Evolutionary conservation across 2,888 invertebrate species (phyloP).

Genomic region (Agapetus fuscipes): DNA sequence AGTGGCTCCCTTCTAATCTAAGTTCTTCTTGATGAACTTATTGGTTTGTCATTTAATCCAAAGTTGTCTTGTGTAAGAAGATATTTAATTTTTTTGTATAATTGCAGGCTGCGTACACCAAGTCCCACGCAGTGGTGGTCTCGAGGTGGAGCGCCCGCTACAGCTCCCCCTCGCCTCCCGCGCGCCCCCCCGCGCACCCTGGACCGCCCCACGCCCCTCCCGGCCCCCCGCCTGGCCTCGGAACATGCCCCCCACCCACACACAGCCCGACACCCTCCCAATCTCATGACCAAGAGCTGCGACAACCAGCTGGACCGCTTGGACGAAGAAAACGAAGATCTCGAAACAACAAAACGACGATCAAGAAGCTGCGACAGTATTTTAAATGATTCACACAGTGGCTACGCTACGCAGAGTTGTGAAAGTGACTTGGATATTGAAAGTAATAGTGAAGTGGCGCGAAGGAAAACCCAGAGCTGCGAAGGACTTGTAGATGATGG

Average conservation of each 20-base stretch:
- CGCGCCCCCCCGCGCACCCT: conserved; percentile 31
- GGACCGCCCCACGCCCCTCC: conserved; percentile 21
- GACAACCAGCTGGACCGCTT: conserved; percentile 29
- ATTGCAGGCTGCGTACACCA: conserved; percentile 52
- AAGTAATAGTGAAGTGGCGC: too few species aligned
- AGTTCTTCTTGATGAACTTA: too few species aligned
- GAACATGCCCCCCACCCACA: conserved; percentile 36
- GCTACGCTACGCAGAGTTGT: too few species aligned
- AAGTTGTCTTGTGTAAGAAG: too few species aligned
- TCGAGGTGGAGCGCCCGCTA: conserved; percentile 29
- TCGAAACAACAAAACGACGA: conserved; percentile 29
- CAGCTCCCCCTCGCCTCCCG: conserved; percentile 25
- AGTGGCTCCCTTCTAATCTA: too few species aligned
- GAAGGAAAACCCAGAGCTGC: conserved; percentile 23
- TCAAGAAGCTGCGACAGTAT: too few species aligned
- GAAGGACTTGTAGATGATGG: conserved; percentile 29
- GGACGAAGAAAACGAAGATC: conserved; percentile 26
- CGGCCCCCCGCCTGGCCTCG: conserved; percentile 13
- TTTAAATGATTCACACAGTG: too few species aligned
- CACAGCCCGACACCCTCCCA: conserved; percentile 28
- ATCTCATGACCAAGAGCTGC: conserved; percentile 21
- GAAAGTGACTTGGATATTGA: neutral
- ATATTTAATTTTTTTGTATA: neutral
- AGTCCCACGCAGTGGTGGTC: conserved; percentile 54
- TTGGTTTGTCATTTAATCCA: too few species aligned